A percentile compares a stretch with the other conserved stretches of the same genome.
Evolutionary conservation across 2,797 vertebrate genomes (phyloP).

Genomic region (Onychomys leucogaster): DNA sequence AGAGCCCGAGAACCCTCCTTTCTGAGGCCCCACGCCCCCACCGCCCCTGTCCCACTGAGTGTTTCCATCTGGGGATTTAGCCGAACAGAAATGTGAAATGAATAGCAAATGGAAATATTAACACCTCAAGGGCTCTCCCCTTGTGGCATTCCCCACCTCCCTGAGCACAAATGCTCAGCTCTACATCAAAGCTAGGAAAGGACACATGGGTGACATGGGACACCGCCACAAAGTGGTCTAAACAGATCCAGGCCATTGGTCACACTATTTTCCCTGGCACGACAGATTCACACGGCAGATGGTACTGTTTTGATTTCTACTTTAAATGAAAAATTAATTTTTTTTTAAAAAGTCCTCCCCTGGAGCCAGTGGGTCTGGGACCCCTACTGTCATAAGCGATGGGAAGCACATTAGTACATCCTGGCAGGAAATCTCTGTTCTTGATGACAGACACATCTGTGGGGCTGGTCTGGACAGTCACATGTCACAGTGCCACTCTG

Average conservation of each 20-base stretch:
- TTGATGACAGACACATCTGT: slow-evolving; percentile 66
- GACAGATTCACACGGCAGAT: slow-evolving; percentile 62
- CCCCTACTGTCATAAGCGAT: slow-evolving; percentile 10
- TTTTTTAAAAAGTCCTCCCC: slow-evolving; percentile 26
- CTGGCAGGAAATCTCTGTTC: slow-evolving; percentile 49
- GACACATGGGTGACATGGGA: background rate
- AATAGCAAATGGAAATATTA: slow-evolving; percentile 24
- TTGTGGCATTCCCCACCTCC: background rate
- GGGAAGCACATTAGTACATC: slow-evolving; percentile 45
- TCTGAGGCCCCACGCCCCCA: too few relatives aligned
- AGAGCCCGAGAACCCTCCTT: background rate
- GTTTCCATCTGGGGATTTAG: background rate
- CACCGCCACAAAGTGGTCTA: background rate
- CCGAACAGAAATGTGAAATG: background rate
- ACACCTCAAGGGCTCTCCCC: background rate
- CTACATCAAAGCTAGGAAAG: slow-evolving; percentile 41
- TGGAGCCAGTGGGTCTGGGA: slow-evolving; percentile 45
- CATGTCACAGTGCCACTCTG: slow-evolving; percentile 37
- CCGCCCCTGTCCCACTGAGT: background rate
- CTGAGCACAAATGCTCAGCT: slow-evolving; percentile 4
- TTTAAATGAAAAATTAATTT: slow-evolving; percentile 33
- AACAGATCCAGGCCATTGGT: slow-evolving; percentile 61
- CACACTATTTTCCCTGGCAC: slow-evolving; percentile 14
- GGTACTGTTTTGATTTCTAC: slow-evolving; percentile 60
- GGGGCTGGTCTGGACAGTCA: slow-evolving; percentile 62